Base-by-base conservation (phyloP, 1,140 invertebrate species). In the Drosophila prosaltans region DNA sequence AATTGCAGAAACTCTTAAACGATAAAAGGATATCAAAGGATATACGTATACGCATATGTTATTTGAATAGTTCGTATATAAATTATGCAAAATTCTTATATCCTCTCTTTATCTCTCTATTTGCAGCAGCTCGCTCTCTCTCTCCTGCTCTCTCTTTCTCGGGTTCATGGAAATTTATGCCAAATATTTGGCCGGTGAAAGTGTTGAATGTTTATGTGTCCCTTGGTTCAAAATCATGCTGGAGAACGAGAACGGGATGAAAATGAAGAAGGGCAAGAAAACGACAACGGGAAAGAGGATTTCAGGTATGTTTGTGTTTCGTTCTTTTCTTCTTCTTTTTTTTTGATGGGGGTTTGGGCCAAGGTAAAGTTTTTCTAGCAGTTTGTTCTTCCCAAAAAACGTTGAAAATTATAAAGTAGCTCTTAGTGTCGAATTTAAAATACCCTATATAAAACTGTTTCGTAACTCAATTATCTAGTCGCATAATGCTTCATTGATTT, bases 151-250 rank as follows among this genome's bases (percentile, higher is more conserved):
- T 40, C 16, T 60, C 16, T 41, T n/a, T 8, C 2, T 11, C 4
- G 21, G 43, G 30, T 59, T 39, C 55, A 64, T 43, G 45, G 43
- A 64, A 82, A 81, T 79, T 67, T 82, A 88, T 82, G 75, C 64
- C 80, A 86, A 82, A 88, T 86, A 86, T 86, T 86, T 86, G 69
- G 16, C 63, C 72, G 58, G 80, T 62, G 76, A 82, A 88, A 86
- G 83, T 86, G 83, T 88, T 80, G 79, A 65, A 68, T 71, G 68
- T 41, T 59, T 59, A 32, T 59, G 32, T 59, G 57, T 59, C 57
- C 57, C 57, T 40, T 58, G 55, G 21, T 26, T 51, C 45, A 51
- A 51, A 51, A 51, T 26, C 45, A 26, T 26, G 21, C 45, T 26
- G 2, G 21, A 39, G 32, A 30, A 30, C 10, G 16, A 16, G 16